Conservation (phyloP, 2,113 vertebrate genomes). For the Patagioenas fasciata region DNA sequence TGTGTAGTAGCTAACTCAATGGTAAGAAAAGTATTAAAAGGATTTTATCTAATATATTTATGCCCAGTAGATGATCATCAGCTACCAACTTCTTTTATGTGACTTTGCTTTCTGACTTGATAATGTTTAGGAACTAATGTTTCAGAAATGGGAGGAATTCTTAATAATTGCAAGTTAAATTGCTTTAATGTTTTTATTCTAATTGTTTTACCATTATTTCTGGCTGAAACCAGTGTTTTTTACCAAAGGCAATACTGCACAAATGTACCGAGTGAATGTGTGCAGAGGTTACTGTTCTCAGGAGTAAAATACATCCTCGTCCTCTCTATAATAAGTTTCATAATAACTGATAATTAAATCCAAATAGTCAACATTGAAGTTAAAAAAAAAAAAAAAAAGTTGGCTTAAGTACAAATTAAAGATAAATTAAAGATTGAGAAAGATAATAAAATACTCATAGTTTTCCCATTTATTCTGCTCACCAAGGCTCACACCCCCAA, state of each 20-base stretch:
- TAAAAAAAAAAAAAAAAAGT: neutral
- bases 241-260: neutral
- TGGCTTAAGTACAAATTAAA: neutral
- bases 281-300: neutral
- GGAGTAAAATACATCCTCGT: neutral
- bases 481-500: fast-evolving
- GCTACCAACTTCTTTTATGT: neutral
- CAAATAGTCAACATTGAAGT: neutral
- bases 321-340: neutral
- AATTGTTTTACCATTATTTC: neutral
- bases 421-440: neutral
- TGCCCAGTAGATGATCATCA: neutral
- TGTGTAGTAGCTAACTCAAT: neutral
- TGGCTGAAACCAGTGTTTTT: neutral
- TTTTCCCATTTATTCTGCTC: neutral
- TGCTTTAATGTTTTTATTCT: neutral
- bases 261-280: neutral
- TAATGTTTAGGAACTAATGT: neutral
- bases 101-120: neutral
- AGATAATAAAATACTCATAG: neutral
- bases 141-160: neutral
- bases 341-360: neutral
- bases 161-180: neutral
- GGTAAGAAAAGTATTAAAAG: neutral
- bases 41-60: neutral